Evolutionary conservation across 2,797 vertebrate species (phyloP).

Genomic region (Urophycis tenuis): DNA sequence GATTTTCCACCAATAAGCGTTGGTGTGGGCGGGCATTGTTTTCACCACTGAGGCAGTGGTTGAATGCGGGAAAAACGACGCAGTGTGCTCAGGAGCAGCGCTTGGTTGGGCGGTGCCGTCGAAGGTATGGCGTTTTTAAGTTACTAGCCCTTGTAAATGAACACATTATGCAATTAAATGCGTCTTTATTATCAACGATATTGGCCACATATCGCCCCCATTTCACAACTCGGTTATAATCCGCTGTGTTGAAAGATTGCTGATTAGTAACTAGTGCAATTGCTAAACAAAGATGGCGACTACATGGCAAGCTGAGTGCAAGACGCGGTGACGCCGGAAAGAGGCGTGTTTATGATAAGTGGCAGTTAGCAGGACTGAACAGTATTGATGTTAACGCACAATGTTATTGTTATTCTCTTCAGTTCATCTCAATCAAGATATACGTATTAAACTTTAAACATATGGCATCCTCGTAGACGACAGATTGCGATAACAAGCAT

Average conservation of each 20-base stretch:
- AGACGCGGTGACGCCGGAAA: constrained; percentile 50
- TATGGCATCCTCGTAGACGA: background rate
- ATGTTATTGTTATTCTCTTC: background rate
- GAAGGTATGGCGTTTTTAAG: constrained; percentile 29
- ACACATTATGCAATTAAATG: rapidly evolving
- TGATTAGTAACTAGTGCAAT: constrained; percentile 39
- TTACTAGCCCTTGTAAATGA: rapidly evolving
- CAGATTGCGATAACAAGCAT: background rate
- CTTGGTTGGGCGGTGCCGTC: rapidly evolving
- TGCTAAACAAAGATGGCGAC: constrained; percentile 64
- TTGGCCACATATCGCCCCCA: rapidly evolving
- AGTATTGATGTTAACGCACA: background rate
- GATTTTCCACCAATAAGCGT: constrained; percentile 42
- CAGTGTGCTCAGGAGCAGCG: constrained; percentile 19
- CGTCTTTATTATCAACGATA: rapidly evolving
- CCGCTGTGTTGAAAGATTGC: background rate
- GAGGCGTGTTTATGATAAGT: background rate
- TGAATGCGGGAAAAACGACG: constrained; percentile 30
- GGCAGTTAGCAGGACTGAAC: background rate
- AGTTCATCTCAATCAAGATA: background rate
- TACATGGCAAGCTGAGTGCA: constrained; percentile 12
- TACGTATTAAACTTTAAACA: background rate
- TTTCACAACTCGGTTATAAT: background rate
- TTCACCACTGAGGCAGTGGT: constrained; percentile 13
- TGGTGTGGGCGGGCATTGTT: constrained; percentile 35